Conservation (phyloP, 1,140 invertebrate species). For the Drosophila pachea region DNA sequence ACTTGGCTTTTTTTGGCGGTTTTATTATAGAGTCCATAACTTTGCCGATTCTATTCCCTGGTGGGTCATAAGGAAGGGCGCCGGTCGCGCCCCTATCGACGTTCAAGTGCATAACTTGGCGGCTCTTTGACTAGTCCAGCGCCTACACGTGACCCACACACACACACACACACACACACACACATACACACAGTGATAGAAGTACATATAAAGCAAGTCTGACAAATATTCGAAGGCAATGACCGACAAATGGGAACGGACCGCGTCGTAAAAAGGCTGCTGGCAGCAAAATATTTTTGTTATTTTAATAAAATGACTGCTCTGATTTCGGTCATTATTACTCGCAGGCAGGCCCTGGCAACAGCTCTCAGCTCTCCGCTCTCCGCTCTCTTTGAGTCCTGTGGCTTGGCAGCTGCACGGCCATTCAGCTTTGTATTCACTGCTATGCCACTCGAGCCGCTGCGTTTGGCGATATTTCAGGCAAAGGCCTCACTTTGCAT, state of each 20-base stretch:
- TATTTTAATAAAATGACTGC: constrained; percentile 69
- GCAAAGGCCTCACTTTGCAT: constrained; percentile 54
- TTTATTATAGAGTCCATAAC: constrained; percentile 25
- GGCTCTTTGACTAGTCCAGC: constrained; percentile 8
- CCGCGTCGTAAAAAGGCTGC: constrained; percentile 56
- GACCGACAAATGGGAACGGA: constrained; percentile 54
- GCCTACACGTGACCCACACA: constrained; percentile 1
- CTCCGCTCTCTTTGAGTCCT: neutral
- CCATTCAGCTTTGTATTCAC: constrained; percentile 45
- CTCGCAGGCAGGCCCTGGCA: constrained; percentile 11
- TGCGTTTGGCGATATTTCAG: constrained; percentile 52
- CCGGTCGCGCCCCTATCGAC: neutral
- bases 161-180: constrained; percentile 13
- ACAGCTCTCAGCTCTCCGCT: neutral
- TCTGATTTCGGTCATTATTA: constrained; percentile 68
- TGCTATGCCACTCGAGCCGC: constrained; percentile 30
- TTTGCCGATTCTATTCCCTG: constrained; percentile 33
- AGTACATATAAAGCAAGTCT: constrained; percentile 15
- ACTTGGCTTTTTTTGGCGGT: neutral
- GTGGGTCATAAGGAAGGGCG: constrained; percentile 43
- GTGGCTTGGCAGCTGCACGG: constrained; percentile 22
- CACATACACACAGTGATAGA: constrained; percentile 4
- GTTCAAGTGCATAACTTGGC: constrained; percentile 38
- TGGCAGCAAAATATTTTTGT: constrained; percentile 69
- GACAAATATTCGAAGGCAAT: constrained; percentile 52